Conservation (phyloP, 2,888 invertebrate genomes). For the Spodoptera littoralis region DNA sequence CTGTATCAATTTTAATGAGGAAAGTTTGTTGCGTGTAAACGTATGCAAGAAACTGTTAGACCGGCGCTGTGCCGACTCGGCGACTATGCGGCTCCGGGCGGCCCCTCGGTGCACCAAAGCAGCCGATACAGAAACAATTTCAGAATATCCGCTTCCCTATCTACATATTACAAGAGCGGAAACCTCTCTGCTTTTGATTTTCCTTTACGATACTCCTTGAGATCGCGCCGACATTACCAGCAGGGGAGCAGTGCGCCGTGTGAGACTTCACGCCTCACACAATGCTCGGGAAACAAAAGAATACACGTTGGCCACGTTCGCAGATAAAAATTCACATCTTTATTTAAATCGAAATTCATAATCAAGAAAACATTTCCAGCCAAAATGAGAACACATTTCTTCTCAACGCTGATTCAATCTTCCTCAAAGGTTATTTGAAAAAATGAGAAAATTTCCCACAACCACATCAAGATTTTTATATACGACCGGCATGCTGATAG, state of each 20-base stretch:
- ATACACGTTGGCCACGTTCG: not conserved
- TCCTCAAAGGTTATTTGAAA: conserved; percentile 28
- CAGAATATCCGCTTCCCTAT: conserved; percentile 25
- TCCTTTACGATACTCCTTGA: conserved; percentile 9
- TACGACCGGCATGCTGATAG: conserved; percentile 53
- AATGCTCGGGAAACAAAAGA: conserved; percentile 1
- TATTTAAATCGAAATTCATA: conserved; percentile 8
- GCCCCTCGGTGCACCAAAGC: conserved; percentile 17
- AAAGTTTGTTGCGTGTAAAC: conserved; percentile 42
- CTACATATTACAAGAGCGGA: conserved; percentile 29
- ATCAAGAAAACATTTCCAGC: conserved; percentile 21
- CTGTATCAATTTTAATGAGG: conserved; percentile 46
- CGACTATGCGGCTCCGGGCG: too few species aligned
- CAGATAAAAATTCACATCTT: not conserved
- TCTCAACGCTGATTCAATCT: conserved; percentile 26
- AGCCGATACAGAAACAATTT: conserved; percentile 45
- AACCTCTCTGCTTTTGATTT: conserved; percentile 15
- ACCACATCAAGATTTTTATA: conserved; percentile 44
- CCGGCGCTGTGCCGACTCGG: conserved; percentile 2
- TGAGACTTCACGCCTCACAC: not conserved
- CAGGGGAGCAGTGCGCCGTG: conserved; percentile 4
- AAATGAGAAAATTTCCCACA: conserved; percentile 30
- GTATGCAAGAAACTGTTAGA: conserved; percentile 44
- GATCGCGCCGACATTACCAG: not conserved
- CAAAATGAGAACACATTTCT: conserved; percentile 21